Conservation (phyloP, 2,797 vertebrate genomes). For the Arctocebus calabarensis region DNA sequence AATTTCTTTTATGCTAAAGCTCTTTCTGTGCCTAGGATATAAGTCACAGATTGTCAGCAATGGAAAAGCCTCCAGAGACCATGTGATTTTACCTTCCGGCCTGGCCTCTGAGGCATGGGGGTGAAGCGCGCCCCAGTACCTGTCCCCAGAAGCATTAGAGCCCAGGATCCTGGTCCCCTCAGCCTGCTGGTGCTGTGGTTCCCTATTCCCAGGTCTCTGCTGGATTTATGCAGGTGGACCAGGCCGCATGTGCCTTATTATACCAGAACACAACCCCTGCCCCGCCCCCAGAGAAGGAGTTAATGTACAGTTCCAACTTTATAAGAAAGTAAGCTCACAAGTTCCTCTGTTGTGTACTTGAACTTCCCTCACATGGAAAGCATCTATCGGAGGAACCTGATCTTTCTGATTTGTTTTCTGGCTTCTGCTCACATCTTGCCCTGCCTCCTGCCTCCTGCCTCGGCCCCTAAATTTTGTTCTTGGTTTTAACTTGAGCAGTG, state of each 20-base stretch:
- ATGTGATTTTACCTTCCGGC: not conserved
- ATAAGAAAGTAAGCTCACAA: slow-evolving; percentile 44
- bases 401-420: not conserved
- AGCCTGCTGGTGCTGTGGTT: not conserved
- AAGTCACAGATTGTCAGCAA: not conserved
- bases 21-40: not conserved
- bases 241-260: not conserved
- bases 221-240: not conserved
- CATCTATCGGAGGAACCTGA: not conserved
- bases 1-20: not conserved
- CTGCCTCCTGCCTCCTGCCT: not conserved
- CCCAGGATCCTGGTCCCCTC: not conserved
- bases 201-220: accelerated
- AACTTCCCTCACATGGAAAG: not conserved
- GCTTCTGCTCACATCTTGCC: not conserved
- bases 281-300: no score
- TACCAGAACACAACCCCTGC: not conserved
- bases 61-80: not conserved
- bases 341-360: not conserved
- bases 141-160: not conserved
- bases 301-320: not conserved
- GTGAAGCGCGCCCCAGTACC: accelerated
- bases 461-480: not conserved
- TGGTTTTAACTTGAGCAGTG: not conserved
- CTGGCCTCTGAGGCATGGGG: not conserved